Conservation (phyloP, 2,797 vertebrate species). For the Onychomys torridus region DNA sequence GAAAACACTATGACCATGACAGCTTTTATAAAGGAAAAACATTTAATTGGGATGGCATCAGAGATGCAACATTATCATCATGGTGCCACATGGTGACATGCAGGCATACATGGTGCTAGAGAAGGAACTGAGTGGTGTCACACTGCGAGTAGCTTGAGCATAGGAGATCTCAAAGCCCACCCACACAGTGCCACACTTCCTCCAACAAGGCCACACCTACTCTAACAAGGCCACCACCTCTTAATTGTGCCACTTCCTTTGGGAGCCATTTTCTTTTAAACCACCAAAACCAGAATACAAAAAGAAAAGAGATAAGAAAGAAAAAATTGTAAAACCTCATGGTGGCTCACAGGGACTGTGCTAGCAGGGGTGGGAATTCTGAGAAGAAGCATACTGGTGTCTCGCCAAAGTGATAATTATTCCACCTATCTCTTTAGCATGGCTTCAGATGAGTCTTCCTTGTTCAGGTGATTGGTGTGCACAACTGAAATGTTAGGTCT, state of each 20-base stretch:
- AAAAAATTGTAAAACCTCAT: neutral
- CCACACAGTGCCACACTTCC: neutral
- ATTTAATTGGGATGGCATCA: neutral
- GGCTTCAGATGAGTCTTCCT: neutral
- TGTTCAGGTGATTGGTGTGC: too few species aligned
- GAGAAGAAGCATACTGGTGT: neutral
- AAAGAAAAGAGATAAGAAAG: neutral
- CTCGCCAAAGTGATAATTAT: neutral
- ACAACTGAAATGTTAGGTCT: neutral
- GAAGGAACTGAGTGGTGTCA: neutral
- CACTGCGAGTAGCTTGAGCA: neutral
- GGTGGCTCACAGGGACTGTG: neutral
- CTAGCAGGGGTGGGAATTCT: neutral
- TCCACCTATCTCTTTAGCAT: neutral
- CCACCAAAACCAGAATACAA: too few species aligned
- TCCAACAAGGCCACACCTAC: neutral
- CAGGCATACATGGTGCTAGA: neutral
- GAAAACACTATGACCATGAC: neutral
- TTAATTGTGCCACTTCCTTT: too few species aligned
- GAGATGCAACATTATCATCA: neutral
- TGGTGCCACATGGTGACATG: neutral
- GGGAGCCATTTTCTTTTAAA: too few species aligned
- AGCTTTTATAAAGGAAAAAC: neutral
- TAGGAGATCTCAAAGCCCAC: neutral
- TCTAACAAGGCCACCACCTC: too few species aligned